Evolutionary conservation across 2,113 vertebrate genomes (phyloP).

Genomic region (Macrotus californicus): DNA sequence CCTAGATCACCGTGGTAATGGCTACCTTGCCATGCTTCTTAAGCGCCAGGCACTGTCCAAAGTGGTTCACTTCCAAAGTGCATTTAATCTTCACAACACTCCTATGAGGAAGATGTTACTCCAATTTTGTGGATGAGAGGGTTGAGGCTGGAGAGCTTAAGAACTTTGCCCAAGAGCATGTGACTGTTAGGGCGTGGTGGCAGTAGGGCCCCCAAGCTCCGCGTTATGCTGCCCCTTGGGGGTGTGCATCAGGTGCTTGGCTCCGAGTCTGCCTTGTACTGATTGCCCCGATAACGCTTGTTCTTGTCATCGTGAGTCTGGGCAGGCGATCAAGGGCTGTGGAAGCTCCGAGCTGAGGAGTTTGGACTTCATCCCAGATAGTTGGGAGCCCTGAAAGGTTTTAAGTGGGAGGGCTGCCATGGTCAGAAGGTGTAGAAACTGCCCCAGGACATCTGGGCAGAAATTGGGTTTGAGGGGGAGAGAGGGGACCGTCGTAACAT

Average conservation of each 20-base stretch:
- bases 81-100: not conserved
- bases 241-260: not conserved
- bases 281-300: no score
- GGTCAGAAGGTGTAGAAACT: not conserved
- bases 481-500: not conserved
- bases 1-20: fast-evolving
- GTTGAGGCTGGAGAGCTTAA: not conserved
- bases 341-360: not conserved
- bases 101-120: not conserved
- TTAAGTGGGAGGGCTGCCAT: not conserved
- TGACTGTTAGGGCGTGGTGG: no score
- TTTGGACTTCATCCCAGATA: no score
- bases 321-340: no score
- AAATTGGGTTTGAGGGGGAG: not conserved
- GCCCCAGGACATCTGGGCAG: not conserved
- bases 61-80: not conserved
- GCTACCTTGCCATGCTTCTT: no score
- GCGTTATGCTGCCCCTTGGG: fast-evolving
- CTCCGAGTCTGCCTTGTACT: fast-evolving
- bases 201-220: fast-evolving
- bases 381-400: not conserved
- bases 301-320: not conserved
- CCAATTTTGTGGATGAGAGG: not conserved
- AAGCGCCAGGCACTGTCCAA: not conserved
- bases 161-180: not conserved